A percentile compares a stretch with the other conserved stretches of the same genome.
Evolutionary conservation across 2,888 invertebrate species (phyloP).

Genomic region (Polyploca ridens): DNA sequence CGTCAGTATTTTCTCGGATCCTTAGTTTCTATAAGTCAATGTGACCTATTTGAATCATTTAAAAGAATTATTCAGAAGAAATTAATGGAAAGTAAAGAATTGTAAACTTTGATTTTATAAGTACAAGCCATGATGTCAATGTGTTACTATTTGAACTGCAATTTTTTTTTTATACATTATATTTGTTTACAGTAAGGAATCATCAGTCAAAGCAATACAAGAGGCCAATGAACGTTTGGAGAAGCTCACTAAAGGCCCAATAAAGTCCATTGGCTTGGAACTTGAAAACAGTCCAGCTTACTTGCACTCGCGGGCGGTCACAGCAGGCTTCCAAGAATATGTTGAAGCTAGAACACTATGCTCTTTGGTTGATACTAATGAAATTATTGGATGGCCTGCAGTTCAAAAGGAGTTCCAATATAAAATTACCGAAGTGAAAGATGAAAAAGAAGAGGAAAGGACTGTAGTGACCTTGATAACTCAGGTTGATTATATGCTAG

Average conservation of each 20-base stretch:
- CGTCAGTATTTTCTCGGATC: constrained; percentile 62
- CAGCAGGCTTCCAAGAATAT: constrained; percentile 89
- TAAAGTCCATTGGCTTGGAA: constrained; percentile 88
- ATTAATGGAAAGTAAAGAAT: too few species aligned
- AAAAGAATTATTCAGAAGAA: too few species aligned
- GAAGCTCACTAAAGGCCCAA: constrained; percentile 82
- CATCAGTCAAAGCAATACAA: constrained; percentile 54
- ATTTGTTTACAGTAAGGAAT: constrained; percentile 57
- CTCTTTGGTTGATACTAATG: constrained; percentile 86
- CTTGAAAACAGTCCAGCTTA: constrained; percentile 88
- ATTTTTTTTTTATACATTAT: too few species aligned
- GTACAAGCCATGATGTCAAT: too few species aligned
- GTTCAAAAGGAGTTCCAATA: constrained; percentile 84
- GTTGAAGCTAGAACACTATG: constrained; percentile 93
- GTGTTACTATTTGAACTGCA: too few species aligned
- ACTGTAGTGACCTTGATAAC: constrained; percentile 65
- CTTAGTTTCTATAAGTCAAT: background rate
- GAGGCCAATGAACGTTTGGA: constrained; percentile 87
- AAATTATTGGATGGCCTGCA: constrained; percentile 85
- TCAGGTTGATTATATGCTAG: constrained; percentile 87
- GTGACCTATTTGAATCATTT: too few species aligned
- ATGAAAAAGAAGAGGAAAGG: constrained; percentile 42
- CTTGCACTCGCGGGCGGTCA: constrained; percentile 66
- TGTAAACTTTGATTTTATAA: too few species aligned
- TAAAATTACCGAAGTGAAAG: constrained; percentile 29